Conservation (phyloP, 2,888 invertebrate species). For the Torymus tubicola region DNA sequence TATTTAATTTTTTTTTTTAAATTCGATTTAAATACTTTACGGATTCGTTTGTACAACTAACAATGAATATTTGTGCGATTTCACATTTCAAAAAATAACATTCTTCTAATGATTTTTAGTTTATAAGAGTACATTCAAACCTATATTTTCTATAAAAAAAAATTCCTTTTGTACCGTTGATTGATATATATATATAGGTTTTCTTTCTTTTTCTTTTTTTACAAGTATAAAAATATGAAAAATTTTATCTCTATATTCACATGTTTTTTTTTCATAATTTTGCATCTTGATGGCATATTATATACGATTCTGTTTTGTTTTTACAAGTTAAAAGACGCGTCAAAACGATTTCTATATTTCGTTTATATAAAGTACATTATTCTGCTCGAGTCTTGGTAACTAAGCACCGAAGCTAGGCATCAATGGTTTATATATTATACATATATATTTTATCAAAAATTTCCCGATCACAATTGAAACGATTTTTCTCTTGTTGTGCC, state of each 20-base stretch:
- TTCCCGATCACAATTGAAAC: slow-evolving; percentile 26
- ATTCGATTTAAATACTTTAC: slow-evolving; percentile 42
- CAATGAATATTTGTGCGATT: slow-evolving; percentile 30
- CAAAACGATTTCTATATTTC: slow-evolving; percentile 47
- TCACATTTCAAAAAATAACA: slow-evolving; percentile 20
- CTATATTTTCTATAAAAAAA: not conserved
- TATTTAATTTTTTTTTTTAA: slow-evolving; percentile 13
- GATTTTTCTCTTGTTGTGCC: slow-evolving; percentile 14
- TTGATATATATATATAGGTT: slow-evolving; percentile 17
- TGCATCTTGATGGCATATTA: slow-evolving; percentile 49
- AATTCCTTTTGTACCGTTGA: slow-evolving; percentile 37
- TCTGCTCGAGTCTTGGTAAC: slow-evolving; percentile 58
- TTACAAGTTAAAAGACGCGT: slow-evolving; percentile 51
- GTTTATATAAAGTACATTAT: slow-evolving; percentile 54
- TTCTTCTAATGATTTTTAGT: not conserved
- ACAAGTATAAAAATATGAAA: slow-evolving; percentile 57
- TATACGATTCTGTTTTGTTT: slow-evolving; percentile 19
- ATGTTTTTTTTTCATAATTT: slow-evolving; percentile 40
- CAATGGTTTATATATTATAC: slow-evolving; percentile 14
- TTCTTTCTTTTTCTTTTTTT: slow-evolving; percentile 26
- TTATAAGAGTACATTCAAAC: no score
- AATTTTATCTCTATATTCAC: slow-evolving; percentile 55
- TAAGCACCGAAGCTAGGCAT: slow-evolving; percentile 59
- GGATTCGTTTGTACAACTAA: slow-evolving; percentile 26
- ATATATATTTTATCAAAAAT: slow-evolving; percentile 16